Conservation (phyloP, 53 echinoderm and acorn worm genomes). For the Stichopus horrens region DNA sequence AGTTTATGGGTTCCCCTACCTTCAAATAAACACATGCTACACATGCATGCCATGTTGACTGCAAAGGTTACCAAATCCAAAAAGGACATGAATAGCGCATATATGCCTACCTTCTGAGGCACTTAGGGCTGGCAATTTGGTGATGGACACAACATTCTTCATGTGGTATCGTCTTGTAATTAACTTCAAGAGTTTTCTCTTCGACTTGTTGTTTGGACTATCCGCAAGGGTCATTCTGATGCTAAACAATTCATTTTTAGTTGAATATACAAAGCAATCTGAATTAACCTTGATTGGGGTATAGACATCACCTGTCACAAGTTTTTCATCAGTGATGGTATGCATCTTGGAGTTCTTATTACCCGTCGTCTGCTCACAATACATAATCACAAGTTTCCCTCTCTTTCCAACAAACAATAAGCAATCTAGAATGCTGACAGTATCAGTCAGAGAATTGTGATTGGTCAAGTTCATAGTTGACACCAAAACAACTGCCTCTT, state of each 20-base stretch:
- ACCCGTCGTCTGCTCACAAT: background rate
- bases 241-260: background rate
- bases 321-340: background rate
- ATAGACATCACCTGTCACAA: background rate
- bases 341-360: background rate
- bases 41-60: too few species aligned
- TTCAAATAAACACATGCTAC: too few species aligned
- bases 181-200: background rate
- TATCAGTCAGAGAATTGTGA: background rate
- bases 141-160: background rate
- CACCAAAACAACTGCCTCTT: constrained; percentile 1
- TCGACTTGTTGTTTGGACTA: background rate
- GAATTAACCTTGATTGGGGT: background rate
- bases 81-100: too few species aligned
- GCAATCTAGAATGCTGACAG: background rate
- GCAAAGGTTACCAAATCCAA: too few species aligned
- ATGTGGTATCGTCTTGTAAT: background rate
- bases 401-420: constrained; percentile 22
- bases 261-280: constrained; percentile 3
- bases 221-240: background rate
- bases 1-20: too few species aligned
- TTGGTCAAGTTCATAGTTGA: background rate
- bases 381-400: background rate
- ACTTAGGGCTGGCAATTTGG: background rate
- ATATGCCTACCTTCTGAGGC: background rate